Evolutionary conservation across 2,797 vertebrate genomes (phyloP).

Genomic region (Pelochelys cantorii): DNA sequence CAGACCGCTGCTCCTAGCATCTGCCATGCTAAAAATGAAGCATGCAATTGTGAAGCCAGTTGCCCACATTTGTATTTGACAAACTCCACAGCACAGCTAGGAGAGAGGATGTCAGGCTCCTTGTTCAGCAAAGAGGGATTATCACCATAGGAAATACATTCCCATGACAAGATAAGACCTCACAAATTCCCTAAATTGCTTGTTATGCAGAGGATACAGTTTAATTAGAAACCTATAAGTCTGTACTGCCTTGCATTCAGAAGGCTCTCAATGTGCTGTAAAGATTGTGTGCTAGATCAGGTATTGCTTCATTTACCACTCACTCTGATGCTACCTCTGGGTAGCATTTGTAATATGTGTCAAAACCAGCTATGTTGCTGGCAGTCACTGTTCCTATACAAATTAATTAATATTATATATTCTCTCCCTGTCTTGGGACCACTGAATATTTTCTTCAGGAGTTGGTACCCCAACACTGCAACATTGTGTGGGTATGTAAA

Average conservation of each 20-base stretch:
- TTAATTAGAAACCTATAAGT: not conserved
- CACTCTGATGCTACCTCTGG: not conserved
- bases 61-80: not conserved
- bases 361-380: not conserved
- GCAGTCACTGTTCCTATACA: rapidly evolving
- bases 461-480: not conserved
- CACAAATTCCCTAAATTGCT: not conserved
- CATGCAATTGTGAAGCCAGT: rapidly evolving
- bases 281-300: not conserved
- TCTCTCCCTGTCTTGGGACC: not conserved
- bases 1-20: not conserved
- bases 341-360: not conserved
- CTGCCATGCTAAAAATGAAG: not conserved
- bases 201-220: not conserved
- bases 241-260: not conserved
- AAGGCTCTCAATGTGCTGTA: not conserved
- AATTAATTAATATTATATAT: not conserved
- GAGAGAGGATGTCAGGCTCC: not conserved
- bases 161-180: not conserved
- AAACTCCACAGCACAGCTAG: not conserved
- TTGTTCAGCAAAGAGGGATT: not conserved
- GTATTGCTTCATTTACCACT: not conserved
- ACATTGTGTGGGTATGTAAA: not conserved
- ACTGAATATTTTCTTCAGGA: not conserved
- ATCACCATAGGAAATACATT: not conserved